Conservation (phyloP, 2,113 vertebrate genomes). For the Uropsilus gracilis region DNA sequence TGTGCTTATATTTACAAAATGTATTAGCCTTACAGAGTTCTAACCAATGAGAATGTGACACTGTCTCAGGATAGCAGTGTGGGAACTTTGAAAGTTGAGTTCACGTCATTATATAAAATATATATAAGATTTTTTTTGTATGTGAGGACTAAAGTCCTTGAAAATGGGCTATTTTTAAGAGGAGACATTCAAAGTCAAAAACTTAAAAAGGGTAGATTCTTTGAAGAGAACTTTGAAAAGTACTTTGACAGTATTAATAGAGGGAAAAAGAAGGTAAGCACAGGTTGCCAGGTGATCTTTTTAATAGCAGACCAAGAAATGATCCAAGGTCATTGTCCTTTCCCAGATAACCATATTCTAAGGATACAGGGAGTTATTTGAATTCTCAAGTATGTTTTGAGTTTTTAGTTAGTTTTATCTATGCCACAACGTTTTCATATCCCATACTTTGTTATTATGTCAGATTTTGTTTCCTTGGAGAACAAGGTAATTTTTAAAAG, state of each 20-base stretch:
- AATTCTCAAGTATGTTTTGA: conserved; percentile 50
- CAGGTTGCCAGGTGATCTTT: conserved; percentile 58
- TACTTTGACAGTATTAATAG: conserved; percentile 76
- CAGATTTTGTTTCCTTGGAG: neutral
- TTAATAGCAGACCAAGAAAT: conserved; percentile 69
- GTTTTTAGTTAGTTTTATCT: conserved; percentile 42
- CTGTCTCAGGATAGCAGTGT: neutral
- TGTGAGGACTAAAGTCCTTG: conserved; percentile 16
- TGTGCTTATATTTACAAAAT: neutral
- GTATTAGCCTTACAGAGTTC: neutral
- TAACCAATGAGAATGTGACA: neutral
- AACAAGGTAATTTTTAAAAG: neutral
- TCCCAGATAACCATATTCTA: conserved; percentile 32
- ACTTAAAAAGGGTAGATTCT: conserved; percentile 15
- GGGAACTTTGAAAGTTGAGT: neutral
- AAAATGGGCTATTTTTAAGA: conserved; percentile 55
- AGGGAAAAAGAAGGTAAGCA: conserved; percentile 12
- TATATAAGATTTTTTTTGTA: conserved; percentile 16
- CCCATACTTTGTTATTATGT: neutral
- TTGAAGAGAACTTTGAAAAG: conserved; percentile 58
- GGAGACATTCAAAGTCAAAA: conserved; percentile 34
- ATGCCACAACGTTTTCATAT: neutral
- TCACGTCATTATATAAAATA: conserved; percentile 42
- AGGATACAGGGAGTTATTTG: neutral
- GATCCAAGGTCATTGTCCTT: conserved; percentile 14